Conservation (phyloP, 2,797 vertebrate species). For the Siniperca scherzeri region DNA sequence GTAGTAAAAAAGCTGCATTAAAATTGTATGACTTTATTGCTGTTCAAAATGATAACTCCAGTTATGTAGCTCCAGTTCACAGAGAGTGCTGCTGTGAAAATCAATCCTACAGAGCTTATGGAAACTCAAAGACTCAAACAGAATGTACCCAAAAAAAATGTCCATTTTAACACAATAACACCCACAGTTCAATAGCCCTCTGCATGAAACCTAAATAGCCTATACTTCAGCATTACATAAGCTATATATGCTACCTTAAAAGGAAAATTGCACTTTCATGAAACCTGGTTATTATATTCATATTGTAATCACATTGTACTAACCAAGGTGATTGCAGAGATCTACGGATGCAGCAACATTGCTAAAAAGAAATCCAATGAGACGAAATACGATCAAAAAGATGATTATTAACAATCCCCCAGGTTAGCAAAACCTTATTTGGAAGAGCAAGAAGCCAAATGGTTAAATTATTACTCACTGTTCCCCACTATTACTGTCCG, state of each 20-base stretch:
- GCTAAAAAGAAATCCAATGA: neutral
- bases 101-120: neutral
- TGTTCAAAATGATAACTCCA: constrained; percentile 10
- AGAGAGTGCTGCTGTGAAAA: constrained; percentile 14
- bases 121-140: constrained; percentile 7
- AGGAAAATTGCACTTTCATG: neutral
- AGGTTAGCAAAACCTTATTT: neutral
- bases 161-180: neutral
- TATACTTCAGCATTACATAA: neutral
- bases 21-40: constrained; percentile 12
- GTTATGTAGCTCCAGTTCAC: neutral
- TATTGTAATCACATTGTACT: neutral
- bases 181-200: neutral
- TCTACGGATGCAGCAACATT: neutral
- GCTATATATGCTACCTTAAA: neutral
- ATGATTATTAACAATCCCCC: neutral
- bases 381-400: neutral
- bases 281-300: neutral
- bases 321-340: neutral
- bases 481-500: neutral
- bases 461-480: neutral
- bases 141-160: neutral
- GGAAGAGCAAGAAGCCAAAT: neutral
- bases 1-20: constrained; percentile 32
- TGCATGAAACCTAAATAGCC: neutral